Base-by-base conservation (phyloP, 2,797 vertebrate genomes). In the Malacoctenus gilli region DNA sequence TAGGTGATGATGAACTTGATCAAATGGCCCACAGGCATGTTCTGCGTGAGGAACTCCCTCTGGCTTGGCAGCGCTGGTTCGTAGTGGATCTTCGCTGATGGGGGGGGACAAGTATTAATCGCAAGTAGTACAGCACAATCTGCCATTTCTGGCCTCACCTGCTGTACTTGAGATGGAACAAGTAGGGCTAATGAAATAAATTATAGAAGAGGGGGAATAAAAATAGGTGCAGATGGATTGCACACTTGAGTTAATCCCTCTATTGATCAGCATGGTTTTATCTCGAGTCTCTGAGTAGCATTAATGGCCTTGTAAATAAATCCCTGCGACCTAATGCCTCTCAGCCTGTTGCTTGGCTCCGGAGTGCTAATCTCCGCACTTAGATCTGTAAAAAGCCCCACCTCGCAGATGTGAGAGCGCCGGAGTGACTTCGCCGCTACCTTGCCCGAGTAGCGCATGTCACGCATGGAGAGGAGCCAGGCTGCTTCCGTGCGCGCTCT, bases 1-100 rank as follows among this genome's bases (percentile, higher is more conserved):
- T 91, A 92, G n/a, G 90, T 92, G 59, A 92, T 67, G 41, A 93
- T 86, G 68, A 91, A 93, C 77, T 92, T 92, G 4, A 85, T 87
- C 74, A 91, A 58, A 75, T 93, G 88, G 28, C 91, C 91, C 44
- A 89, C 54, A 7, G 87, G 90, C 85, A 91, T 91, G 73, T 79
- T 87, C 76, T 89, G 89, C n/a, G 81, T 83, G 3, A 93, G 90
- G 44, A 46, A 84, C 47, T 81, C 77, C 36, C 89, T 87, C 60
- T 89, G 87, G 39, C 49, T 53, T 34, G 90, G 90, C 44, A 92
- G 78, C 1, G 83, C 55, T 8, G 91, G 90, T 39, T 84, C 20
- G 50, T 89, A 92, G 38, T 81, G 57, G 56, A 92, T 91, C 72
- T 89, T 89, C 49, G 89, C 90, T 92, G 82, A n/a, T 63, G 59